Evolutionary conservation across 2,888 invertebrate genomes (phyloP).

Genomic region (Drosophila putrida): DNA sequence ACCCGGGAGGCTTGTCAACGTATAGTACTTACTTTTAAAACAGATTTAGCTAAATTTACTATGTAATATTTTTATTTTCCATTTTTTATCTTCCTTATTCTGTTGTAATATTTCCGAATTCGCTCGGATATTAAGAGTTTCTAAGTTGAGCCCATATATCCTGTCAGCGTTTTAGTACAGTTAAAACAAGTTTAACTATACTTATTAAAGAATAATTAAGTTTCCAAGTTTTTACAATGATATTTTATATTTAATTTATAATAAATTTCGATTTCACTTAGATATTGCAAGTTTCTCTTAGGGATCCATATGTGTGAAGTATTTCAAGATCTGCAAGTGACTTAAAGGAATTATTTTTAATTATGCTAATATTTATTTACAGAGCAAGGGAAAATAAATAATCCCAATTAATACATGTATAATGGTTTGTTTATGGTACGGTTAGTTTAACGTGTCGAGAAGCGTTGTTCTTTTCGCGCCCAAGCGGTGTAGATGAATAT

Average conservation of each 20-base stretch:
- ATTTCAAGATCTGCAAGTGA: neutral
- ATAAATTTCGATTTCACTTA: neutral
- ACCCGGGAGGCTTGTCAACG: neutral
- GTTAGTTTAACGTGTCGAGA: constrained; percentile 53
- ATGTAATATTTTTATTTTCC: too few relatives aligned
- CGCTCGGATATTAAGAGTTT: neutral
- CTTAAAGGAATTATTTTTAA: constrained; percentile 10
- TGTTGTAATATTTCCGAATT: too few relatives aligned
- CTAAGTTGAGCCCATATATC: neutral
- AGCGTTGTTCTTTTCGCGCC: constrained; percentile 40
- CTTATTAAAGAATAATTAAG: neutral
- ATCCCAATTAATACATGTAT: constrained; percentile 46
- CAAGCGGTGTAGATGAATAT: constrained; percentile 74
- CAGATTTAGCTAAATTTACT: too few relatives aligned
- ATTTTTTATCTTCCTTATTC: too few relatives aligned
- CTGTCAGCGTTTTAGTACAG: neutral
- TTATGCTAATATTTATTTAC: constrained; percentile 39
- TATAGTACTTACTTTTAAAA: neutral
- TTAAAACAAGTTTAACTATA: neutral
- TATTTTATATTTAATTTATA: neutral
- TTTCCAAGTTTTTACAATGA: neutral
- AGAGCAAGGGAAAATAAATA: constrained; percentile 40
- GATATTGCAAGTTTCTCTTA: neutral
- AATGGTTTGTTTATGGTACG: constrained; percentile 64
- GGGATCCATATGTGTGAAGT: neutral